phyloP scores from a whole-genome alignment of 2,113 vertebrate genomes.

The Lepidothrix coronata region DNA sequence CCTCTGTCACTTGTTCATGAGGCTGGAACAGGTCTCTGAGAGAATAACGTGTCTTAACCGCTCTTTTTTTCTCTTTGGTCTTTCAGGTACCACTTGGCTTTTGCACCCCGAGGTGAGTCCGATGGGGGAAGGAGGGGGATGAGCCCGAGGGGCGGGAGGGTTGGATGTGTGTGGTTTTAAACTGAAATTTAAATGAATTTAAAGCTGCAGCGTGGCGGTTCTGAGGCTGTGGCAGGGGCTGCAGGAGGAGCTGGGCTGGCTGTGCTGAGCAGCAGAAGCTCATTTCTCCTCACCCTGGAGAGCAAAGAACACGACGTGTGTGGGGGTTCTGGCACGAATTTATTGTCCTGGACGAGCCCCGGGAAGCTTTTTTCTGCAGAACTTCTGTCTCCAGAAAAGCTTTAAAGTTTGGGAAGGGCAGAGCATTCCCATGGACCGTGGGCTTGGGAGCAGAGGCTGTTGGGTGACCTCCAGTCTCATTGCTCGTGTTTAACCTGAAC shows the following conservation, averaged over 20 bases:
- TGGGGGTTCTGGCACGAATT: fast-evolving
- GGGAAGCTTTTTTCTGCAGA: neutral
- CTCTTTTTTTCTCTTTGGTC: neutral
- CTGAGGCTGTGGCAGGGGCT: too few species aligned
- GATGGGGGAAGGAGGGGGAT: neutral
- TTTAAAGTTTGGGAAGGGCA: neutral
- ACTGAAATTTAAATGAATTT: too few species aligned
- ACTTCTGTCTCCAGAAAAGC: neutral
- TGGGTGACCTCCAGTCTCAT: neutral
- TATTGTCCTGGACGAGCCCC: neutral
- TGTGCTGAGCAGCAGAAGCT: neutral
- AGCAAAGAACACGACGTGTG: neutral
- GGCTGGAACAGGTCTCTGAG: neutral
- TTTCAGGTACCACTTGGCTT: slow-evolving; percentile 74
- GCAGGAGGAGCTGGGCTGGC: neutral
- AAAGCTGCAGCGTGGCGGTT: neutral
- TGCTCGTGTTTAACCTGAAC: neutral
- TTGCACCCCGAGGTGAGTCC: slow-evolving; percentile 71
- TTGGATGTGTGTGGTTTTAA: fast-evolving
- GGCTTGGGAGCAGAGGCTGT: neutral
- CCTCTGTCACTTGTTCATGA: neutral
- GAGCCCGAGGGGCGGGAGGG: neutral
- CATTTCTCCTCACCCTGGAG: neutral
- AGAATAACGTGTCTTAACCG: neutral
- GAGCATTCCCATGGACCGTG: fast-evolving